Base-by-base conservation (phyloP, 53 echinoderm and acorn worm genomes). In the Holothuria scabra region DNA sequence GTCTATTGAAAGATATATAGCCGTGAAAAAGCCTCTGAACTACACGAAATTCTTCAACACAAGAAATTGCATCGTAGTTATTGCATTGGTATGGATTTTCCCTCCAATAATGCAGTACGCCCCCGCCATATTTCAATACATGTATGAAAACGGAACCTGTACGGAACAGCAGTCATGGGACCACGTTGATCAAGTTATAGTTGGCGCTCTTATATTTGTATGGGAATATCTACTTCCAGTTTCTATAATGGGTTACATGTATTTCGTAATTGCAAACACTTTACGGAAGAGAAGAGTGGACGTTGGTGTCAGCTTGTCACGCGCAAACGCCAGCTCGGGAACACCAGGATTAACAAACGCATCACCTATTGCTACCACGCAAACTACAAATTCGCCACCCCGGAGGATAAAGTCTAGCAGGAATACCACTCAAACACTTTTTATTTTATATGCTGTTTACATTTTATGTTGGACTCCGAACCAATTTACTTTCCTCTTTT, bases 401-500 rank as follows among this genome's bases (percentile, higher is more conserved):
- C 81, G 90, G 5, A 63, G 62, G 31, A 63, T 49, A 10, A 61
- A 63, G 18, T 38, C 62, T 3, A 81, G 82, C 35, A 87, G 84
- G 58, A 89, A 93, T 55, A 83, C 90, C 41, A 95, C 95, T 14
- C 67, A 88, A 41, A 95, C 93, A 1, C 86, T 92, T 13, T 83
- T 92, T 60, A 90, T 93, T 11, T 70, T 95, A 29, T 95, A 90
- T 66, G 79, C 93, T 46, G 86, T 95, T 21, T 95, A 86, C 81
- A 83, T 95, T 60, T 67, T 95, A 30, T 95, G 95, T 65, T 95
- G 95, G 95, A 90, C 90, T 8, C 95, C 95, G 1, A 95, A 95
- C 44, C 95, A 95, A 58, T 79, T 89, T 76, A 95, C 95, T 1
- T 95, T 92, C 64, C 86, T 95, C 60, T 86, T 76, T 60, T 92